Base-by-base conservation (phyloP, 2,888 invertebrate species). In the Drosophila anomalata region DNA sequence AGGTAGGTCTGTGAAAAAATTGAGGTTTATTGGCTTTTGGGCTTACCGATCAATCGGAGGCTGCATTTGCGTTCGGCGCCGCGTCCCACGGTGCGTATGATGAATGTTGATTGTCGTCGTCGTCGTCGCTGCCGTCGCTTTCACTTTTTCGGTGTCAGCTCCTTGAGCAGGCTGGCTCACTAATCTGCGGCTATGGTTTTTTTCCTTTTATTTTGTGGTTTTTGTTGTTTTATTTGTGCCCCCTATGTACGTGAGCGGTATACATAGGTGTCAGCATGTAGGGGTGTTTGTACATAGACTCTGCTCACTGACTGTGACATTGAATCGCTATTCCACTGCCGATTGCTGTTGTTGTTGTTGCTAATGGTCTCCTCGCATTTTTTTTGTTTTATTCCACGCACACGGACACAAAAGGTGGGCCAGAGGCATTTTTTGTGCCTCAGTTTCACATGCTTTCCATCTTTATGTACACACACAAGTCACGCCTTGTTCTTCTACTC, bases 71-170 rank as follows among this genome's bases (percentile, higher is more conserved):
- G 61, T 75, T 62, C 57, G 55, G 69, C 73, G 66, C 69, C 79
- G 72, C 63, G 70, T 81, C 53, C 72, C 77, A 84, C 82, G 71
- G 77, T 81, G 85, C 87, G 85, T 87, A 84, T 87, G 85, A 78
- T 81, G 87, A 71, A 81, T 76, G 75, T 60, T 76, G 76, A 76
- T 81, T 81, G 76, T 75, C 79, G 68, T 62, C 68, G 62, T 67
- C 47, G 70, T 12, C 42, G 52, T 7, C 11, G 42, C 7, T n/a
- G 59, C 42, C 44, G 51, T 3, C 31, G 59, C 31, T 47, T 44
- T 5, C 22, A 17, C n/a, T 59, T 42, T 17, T 33, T 44, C 41
- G 39, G n/a, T 41, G 22, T 41, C 17, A 48, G 58, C 70, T 59
- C 60, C 70, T 66, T 53, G 59, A 46, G 72, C 31, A 52, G 52